These are phyloP conservation scores for Oncopodura yosiiana DNA, from an alignment of 1,140 invertebrate species.

Conservation along the genomic window DNA sequence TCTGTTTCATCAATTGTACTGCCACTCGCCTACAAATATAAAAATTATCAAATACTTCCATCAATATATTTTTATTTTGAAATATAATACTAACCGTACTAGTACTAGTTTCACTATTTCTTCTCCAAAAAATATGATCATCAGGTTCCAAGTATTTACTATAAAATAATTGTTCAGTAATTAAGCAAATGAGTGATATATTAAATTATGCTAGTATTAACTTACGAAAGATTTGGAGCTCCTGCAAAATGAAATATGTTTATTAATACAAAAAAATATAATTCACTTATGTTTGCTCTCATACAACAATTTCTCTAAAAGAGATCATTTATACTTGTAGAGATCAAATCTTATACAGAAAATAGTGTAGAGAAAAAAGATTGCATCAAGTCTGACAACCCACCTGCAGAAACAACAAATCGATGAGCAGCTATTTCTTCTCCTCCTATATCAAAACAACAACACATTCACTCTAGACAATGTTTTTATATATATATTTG, in stretches of 20 bases:
- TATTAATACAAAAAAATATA: too few species aligned
- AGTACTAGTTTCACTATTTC: slow-evolving; percentile 32
- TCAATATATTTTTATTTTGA: neutral
- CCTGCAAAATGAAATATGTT: too few species aligned
- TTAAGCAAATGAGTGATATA: too few species aligned
- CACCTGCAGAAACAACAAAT: slow-evolving; percentile 17
- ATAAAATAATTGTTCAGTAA: too few species aligned
- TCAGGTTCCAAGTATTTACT: slow-evolving; percentile 26
- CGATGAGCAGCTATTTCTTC: slow-evolving; percentile 24
- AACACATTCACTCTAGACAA: neutral
- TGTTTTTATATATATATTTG: neutral
- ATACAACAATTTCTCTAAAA: too few species aligned
- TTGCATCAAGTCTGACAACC: too few species aligned
- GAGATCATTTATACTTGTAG: too few species aligned
- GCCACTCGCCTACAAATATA: slow-evolving; percentile 23
- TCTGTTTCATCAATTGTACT: slow-evolving; percentile 33
- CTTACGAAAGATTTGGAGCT: slow-evolving; percentile 19
- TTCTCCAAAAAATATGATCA: slow-evolving; percentile 4
- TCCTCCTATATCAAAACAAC: slow-evolving; percentile 10
- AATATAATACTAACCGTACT: slow-evolving; percentile 18
- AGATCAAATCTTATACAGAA: too few species aligned
- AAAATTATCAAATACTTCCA: neutral
- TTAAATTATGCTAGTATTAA: too few species aligned
- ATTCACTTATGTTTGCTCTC: too few species aligned
- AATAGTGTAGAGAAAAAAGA: too few species aligned